Base-by-base conservation (phyloP, 1,140 invertebrate genomes). In the Sitophilus oryzae region DNA sequence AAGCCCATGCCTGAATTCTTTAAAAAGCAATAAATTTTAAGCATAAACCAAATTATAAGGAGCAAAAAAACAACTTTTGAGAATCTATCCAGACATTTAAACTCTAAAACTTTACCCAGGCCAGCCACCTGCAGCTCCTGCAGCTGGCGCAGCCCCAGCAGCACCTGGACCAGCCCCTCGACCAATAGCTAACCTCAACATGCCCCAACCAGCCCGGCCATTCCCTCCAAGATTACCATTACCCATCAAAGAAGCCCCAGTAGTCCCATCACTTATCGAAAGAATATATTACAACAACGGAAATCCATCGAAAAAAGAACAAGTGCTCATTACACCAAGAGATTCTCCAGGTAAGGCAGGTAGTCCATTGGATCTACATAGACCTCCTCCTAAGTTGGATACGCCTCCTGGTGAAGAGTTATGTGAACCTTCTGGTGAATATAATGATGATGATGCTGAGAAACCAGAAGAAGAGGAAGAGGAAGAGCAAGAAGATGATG, bases 71-170 rank as follows among this genome's bases (percentile, higher is more conserved):
- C n/a, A n/a, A n/a, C n/a, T n/a, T n/a, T n/a, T n/a, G n/a, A n/a
- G n/a, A n/a, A n/a, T 44, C 11, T 22, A 21, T 3, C 34, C 2
- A n/a, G 10, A 23, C 16, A 22, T 36, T 21, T 43, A 20, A 22
- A 20, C 51, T 38, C 42, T 46, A 16, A 36, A 40, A 37, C 25
- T 36, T 19, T 35, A 20, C 2, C 49, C 52, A 16, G 38, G 37
- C 19, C 36, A 36, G 1, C 46, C 59, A 6, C 49, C 59, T n/a
- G 56, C 56, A 16, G 51, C 59, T 5, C 44, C 52, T 15, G 52
- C 59, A 10, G 49, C 49, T 4, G 43, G 55, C 1, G 30, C 51
- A 15, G 47, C 59, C 0, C 52, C 56, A 14, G 52, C 57, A 16
- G 50, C 56, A 0, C 36, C 49, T 11, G 46, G 46, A 4, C 42